These are phyloP conservation scores for Tipula vernalis DNA, from an alignment of 2,888 invertebrate genomes.

Conservation along the genomic window DNA sequence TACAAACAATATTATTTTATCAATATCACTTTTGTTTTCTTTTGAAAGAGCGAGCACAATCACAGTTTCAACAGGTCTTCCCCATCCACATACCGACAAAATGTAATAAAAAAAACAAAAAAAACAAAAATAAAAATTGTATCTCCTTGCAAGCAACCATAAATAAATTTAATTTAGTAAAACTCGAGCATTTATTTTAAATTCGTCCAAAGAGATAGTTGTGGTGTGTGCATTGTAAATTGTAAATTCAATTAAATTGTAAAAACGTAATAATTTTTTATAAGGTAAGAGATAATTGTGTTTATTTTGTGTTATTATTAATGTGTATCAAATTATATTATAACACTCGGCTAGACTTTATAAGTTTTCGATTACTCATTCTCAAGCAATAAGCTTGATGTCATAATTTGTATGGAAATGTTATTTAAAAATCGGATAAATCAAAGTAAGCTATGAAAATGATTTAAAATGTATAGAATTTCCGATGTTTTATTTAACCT, in stretches of 20 bases:
- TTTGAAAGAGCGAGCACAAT: neutral
- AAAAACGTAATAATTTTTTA: neutral
- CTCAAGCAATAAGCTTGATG: neutral
- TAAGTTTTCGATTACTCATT: no score
- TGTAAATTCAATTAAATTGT: neutral
- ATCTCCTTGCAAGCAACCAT: neutral
- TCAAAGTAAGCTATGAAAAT: neutral
- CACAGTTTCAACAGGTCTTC: slow-evolving; percentile 5
- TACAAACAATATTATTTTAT: neutral
- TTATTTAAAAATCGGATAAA: neutral
- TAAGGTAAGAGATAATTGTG: neutral
- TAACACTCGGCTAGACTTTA: neutral
- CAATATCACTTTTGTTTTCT: neutral
- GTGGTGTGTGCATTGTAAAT: neutral
- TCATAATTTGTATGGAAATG: neutral
- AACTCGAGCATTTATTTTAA: neutral
- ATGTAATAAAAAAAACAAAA: neutral
- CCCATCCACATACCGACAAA: neutral
- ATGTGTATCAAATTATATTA: neutral
- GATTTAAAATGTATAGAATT: neutral
- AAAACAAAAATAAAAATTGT: neutral
- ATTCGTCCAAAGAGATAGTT: neutral
- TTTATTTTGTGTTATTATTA: neutral
- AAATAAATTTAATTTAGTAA: neutral
- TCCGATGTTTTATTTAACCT: neutral